Base-by-base conservation (phyloP, 2,113 vertebrate genomes). In the Limanda limanda region DNA sequence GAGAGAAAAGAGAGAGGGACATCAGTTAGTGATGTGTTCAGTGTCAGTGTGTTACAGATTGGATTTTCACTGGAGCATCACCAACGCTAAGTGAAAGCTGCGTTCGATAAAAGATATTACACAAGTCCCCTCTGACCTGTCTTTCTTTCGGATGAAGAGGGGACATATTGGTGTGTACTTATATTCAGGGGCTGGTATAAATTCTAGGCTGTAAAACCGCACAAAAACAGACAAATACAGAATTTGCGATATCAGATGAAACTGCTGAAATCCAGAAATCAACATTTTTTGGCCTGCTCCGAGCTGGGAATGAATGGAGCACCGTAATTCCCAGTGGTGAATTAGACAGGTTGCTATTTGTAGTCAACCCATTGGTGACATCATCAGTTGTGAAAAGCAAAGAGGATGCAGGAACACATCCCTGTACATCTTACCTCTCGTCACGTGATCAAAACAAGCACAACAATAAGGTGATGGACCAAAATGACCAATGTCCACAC, bases 301-400 rank as follows among this genome's bases (percentile, higher is more conserved):
- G n/a, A 66, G 47, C 35, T 69, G 63, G 64, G 14, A 45, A 78
- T 68, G 40, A 84, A 84, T 69, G 48, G 60, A 47, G 61, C 62
- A 23, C 59, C 69, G 60, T 10, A 66, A 67, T 78, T 82, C 58
- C 55, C 68, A 55, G 7, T 61, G 23, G 25, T 27, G 25, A 27
- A 27, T 27, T 27, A 27, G 25, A 65, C 67, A 37, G 42, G 56
- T 78, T 85, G 76, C 76, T 74, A 58, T 83, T 86, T 86, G 42
- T 40, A 35, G 73, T 78, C 12, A 31, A 74, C 70, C 72, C 62
- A 69, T 48, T 70, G 14, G 31, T 90, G 84, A 89, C 84, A 85
- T 87, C 78, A 84, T 70, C 70, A 59, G 74, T 35, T 56, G 72
- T 83, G 60, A 73, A 82, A 82, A 87, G 87, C 68, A 86, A 79